These are phyloP conservation scores for Rutpela maculata DNA, from an alignment of 2,888 invertebrate species.

Conservation along the genomic window DNA sequence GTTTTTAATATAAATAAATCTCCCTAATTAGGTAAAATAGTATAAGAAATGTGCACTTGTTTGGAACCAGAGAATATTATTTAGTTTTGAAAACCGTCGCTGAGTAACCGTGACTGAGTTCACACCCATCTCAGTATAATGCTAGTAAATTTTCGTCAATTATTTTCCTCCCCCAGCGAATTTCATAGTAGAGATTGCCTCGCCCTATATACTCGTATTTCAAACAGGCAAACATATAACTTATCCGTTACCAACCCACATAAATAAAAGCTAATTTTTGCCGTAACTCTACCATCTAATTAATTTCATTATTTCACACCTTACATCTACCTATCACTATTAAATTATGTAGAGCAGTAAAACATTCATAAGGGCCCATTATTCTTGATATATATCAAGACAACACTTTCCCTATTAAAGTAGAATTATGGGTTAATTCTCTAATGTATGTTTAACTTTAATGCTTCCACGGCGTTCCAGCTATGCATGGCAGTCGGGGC, in stretches of 20 bases:
- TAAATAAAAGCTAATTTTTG: background rate
- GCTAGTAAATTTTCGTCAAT: too few species aligned
- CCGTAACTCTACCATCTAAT: background rate
- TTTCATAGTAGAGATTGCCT: background rate
- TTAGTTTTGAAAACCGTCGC: too few species aligned
- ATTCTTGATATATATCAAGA: constrained; percentile 58
- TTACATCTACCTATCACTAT: background rate
- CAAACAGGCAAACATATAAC: background rate
- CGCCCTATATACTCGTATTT: background rate
- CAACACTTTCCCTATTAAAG: constrained; percentile 55
- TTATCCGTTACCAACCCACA: background rate
- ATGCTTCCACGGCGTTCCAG: constrained; percentile 32
- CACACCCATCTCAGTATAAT: too few species aligned
- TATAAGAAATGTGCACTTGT: too few species aligned
- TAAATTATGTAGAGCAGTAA: constrained; percentile 9
- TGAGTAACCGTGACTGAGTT: too few species aligned
- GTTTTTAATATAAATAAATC: too few species aligned
- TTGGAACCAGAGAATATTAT: too few species aligned
- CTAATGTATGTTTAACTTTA: constrained; percentile 49
- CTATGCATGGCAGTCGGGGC: constrained; percentile 24
- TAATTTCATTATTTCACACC: background rate
- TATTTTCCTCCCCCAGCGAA: background rate
- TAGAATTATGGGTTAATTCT: constrained; percentile 46
- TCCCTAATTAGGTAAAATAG: too few species aligned
- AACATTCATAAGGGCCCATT: constrained; percentile 16